Evolutionary conservation across 2,797 vertebrate genomes (phyloP), one percentile per base, ranked within the genome.

Genomic region (Apogon talboti): DNA sequence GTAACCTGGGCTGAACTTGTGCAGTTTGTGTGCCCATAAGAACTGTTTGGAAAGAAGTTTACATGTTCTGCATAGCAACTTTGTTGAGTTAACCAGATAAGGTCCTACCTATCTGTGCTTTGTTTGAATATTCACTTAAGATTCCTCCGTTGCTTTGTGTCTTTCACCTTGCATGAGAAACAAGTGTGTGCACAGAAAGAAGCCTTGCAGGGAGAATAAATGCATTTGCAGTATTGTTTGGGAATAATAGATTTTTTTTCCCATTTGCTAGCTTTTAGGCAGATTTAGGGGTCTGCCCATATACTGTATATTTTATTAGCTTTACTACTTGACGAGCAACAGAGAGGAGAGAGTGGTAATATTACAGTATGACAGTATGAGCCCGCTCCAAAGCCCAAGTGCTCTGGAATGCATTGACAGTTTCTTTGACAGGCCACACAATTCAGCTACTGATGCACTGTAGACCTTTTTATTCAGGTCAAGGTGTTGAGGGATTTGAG

Each of bases 341-440:
- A 35, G 11, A 53, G 42, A 21, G 35, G 21, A 11, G 13, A 35
- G 11, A 53, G 42, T 14, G 50, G 41, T 61, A 56, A 59, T 21
- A 14, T 46, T 47, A 66, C 37, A 74, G 64, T 62, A 18, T 41
- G 61, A 16, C 14, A 30, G 10, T n/a, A 12, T 1, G 16, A 70
- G 42, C 65, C 63, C 18, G 46, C 65, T 68, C 51, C 16, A 73
- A 78, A 67, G 49, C 74, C 33, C 33, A n/a, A 64, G 61, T 72
- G 60, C 44, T 82, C 57, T 11, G 11, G 63, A 21, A 40, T 4
- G 44, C 67, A 66, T 21, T 83, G 87, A 82, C 80, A 82, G 87
- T 52, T 79, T 69, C 70, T 64, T 43, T 88, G 88, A 87, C 82
- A 85, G 53, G 51, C 62, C 60, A 28, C 77, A 71, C 67, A 66